phyloP scores from a whole-genome alignment of 2,888 invertebrate species.

The Salticus scenicus region DNA sequence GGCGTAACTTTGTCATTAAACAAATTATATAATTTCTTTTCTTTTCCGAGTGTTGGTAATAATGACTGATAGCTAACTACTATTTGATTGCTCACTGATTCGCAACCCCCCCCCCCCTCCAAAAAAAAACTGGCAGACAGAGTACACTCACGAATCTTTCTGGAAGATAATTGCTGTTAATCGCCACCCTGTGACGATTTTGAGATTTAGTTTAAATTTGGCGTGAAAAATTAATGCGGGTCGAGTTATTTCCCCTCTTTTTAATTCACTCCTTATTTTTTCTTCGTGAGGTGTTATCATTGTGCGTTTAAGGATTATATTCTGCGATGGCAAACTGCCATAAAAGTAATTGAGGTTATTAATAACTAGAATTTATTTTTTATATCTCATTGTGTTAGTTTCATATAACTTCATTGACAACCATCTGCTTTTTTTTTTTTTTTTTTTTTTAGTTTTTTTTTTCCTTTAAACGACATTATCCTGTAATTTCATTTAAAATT shows the following conservation, averaged over 20 bases:
- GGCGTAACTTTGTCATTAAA: constrained; percentile 10
- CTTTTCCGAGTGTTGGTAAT: constrained; percentile 35
- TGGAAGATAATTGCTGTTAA: constrained; percentile 13
- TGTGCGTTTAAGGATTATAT: neutral
- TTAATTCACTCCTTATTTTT: neutral
- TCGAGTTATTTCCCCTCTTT: neutral
- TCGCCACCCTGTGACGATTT: neutral
- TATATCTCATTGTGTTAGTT: neutral
- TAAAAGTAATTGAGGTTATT: neutral
- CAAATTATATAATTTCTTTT: constrained; percentile 13
- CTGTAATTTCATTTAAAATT: too few species aligned
- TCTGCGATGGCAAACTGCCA: neutral
- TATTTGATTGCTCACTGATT: constrained; percentile 40
- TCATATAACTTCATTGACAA: neutral
- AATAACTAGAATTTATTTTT: neutral
- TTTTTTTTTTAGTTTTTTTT: too few species aligned
- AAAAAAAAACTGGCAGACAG: neutral
- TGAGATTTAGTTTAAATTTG: constrained; percentile 20
- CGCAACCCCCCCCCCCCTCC: neutral
- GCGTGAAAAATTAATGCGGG: constrained; percentile 24
- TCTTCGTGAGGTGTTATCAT: neutral
- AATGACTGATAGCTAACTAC: constrained; percentile 37
- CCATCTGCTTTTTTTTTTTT: too few species aligned
- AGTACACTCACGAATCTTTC: neutral
- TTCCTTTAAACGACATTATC: too few species aligned